phyloP scores from a whole-genome alignment of 2,797 vertebrate genomes.

The Gobionotothen gibberifrons region DNA sequence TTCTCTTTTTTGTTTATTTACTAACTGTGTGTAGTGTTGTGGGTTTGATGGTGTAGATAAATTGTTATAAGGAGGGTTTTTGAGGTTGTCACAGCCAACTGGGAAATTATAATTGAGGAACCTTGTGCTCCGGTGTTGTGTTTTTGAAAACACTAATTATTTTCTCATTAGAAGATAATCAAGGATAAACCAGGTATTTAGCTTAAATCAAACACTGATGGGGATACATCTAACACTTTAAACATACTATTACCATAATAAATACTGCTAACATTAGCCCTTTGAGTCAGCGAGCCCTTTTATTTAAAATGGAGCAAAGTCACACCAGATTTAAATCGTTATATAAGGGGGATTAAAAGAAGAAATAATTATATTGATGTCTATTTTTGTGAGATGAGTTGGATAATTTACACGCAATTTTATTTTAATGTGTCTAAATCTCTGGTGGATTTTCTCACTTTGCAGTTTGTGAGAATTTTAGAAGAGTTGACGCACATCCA shows the following conservation, averaged over 20 bases:
- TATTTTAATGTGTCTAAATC: conserved; percentile 65
- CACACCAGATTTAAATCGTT: conserved; percentile 41
- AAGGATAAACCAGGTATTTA: conserved; percentile 66
- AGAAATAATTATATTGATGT: conserved; percentile 28
- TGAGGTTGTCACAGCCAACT: conserved; percentile 35
- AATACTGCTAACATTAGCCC: conserved; percentile 48
- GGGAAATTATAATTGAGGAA: conserved; percentile 51
- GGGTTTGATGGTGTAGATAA: conserved; percentile 16
- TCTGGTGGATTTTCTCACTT: conserved; percentile 54
- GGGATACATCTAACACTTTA: conserved; percentile 50
- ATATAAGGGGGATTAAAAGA: conserved; percentile 45
- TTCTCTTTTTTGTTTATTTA: conserved; percentile 26
- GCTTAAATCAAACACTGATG: conserved; percentile 44
- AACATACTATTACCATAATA: conserved; percentile 60
- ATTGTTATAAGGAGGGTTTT: conserved; percentile 33
- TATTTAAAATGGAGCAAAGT: conserved; percentile 49
- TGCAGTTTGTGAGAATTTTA: conserved; percentile 72
- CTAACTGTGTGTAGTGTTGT: not conserved
- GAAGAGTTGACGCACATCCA: conserved; percentile 73
- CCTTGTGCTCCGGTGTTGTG: conserved; percentile 33
- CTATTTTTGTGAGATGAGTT: conserved; percentile 40
- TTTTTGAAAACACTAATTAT: conserved; percentile 64
- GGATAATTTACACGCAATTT: conserved; percentile 65
- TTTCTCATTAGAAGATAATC: conserved; percentile 71
- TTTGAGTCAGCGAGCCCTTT: conserved; percentile 40